Percentiles rank a stretch among this genome's conserved stretches.
Evolutionary conservation across 2,888 invertebrate species (phyloP).

Genomic region (Epirrhoe alternata): DNA sequence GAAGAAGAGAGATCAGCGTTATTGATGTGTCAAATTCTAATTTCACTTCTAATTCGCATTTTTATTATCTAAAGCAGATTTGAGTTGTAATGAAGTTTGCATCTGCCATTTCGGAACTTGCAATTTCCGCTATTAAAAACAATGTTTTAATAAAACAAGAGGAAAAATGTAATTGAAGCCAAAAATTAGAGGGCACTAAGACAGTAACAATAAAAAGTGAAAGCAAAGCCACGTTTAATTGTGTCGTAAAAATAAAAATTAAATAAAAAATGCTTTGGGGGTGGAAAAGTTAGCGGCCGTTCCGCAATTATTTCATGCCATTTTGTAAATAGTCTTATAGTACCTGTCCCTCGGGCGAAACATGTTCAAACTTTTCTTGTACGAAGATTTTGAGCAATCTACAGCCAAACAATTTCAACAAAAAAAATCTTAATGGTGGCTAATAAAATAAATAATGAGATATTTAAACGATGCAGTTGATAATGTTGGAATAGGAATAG

Average conservation of each 20-base stretch:
- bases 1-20: slow-evolving; percentile 81
- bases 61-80: slow-evolving; percentile 17
- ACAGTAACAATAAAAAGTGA: slow-evolving; percentile 83
- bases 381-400: not conserved
- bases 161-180: slow-evolving; percentile 79
- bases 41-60: slow-evolving; percentile 27
- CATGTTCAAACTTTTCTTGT: slow-evolving; percentile 20
- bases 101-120: slow-evolving; percentile 41
- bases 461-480: slow-evolving; percentile 41
- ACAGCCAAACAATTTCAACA: not conserved
- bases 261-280: slow-evolving; percentile 82
- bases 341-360: slow-evolving; percentile 68
- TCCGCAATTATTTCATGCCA: slow-evolving; percentile 78
- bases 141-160: slow-evolving; percentile 78
- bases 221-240: slow-evolving; percentile 84
- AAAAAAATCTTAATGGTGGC: slow-evolving; percentile 1
- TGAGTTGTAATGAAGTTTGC: slow-evolving; percentile 36
- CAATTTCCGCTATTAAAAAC: slow-evolving; percentile 71
- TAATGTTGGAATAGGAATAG: slow-evolving; percentile 40
- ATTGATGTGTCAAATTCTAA: slow-evolving; percentile 53
- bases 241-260: slow-evolving; percentile 85
- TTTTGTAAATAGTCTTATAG: slow-evolving; percentile 58
- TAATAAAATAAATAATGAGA: slow-evolving; percentile 24
- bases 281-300: slow-evolving; percentile 78
- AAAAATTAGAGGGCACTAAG: slow-evolving; percentile 83